Base-by-base conservation (phyloP, 2,113 vertebrate genomes). In the Gorsachius goisagi region DNA sequence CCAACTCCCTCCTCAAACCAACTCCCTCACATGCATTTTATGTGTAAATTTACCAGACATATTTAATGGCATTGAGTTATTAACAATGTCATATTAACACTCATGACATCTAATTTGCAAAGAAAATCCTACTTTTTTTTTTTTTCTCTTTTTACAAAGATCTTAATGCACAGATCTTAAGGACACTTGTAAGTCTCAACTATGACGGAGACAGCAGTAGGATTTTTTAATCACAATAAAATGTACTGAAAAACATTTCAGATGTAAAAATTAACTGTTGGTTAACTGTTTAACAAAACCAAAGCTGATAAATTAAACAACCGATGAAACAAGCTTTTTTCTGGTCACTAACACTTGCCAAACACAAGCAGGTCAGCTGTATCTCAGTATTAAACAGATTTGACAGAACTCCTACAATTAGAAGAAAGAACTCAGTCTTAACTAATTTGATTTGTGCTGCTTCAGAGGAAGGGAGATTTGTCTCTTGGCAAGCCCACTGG, bases 401-500 rank as follows among this genome's bases (percentile, higher is more conserved):
- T 96, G 95, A 95, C 88, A 95, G 96, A 84, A 90, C 30, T 88
- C 59, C 39, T 28, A 80, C 83, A 93, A 95, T 90, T 72, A 82
- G 73, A 90, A 89, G 39, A 47, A 90, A 14, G 50, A 95, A 89
- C 44, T 94, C 60, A 23, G 78, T 92, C 80, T 93, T 78, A 0
- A 32, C 93, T 97, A 89, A 95, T 95, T 87, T 88, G 76, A 96
- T 94, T 94, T 96, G 90, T 80, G 73, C 79, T 84, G 93, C 90
- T 82, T 88, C 93, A 71, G 47, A 90, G 50, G 62, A 96, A 76
- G 47, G 56, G 82, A 74, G 60, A 81, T 78, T 35, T 71, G 75
- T 84, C 45, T 89, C 66, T 64, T 89, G 89, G 69, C 69, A 85
- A 72, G 49, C 19, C 35, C 76, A 44, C 30, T 67, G 83, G 79